These are phyloP conservation scores for Dinomys branickii DNA, from an alignment of 2,113 vertebrate species.

Conservation along the genomic window DNA sequence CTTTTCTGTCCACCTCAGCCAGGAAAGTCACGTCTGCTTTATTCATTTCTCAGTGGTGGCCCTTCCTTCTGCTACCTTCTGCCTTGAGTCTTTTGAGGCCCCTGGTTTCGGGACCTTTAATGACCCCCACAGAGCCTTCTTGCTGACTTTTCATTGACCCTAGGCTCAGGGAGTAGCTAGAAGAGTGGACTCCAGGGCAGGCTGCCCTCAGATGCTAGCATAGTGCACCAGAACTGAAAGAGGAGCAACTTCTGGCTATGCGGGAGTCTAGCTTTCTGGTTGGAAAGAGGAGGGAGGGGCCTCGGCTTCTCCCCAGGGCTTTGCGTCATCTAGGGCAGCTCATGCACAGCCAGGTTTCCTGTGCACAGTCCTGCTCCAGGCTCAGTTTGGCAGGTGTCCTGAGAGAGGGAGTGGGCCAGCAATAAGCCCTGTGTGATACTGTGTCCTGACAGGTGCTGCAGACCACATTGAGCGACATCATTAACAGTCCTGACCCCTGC, in stretches of 20 bases:
- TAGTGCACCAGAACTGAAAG: constrained; percentile 91
- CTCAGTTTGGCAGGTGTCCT: not conserved
- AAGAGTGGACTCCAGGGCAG: constrained; percentile 91
- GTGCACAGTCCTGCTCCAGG: not conserved
- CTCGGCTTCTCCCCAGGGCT: not conserved
- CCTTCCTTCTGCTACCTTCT: not conserved
- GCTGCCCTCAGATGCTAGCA: constrained; percentile 91
- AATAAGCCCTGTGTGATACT: not conserved
- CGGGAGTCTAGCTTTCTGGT: constrained; percentile 90
- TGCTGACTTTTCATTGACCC: not conserved
- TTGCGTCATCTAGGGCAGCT: not conserved
- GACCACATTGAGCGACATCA: constrained; percentile 79
- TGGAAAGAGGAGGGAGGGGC: not conserved
- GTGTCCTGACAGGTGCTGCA: constrained; percentile 88
- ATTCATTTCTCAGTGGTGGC: not conserved
- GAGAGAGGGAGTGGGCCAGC: not conserved
- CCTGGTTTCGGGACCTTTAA: not conserved
- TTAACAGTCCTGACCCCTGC: constrained; percentile 78
- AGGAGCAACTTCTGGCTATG: constrained; percentile 91
- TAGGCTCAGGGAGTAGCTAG: constrained; percentile 92
- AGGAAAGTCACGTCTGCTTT: not conserved
- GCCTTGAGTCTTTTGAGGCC: not conserved
- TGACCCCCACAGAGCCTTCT: not conserved
- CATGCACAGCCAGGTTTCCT: not conserved
- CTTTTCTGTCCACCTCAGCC: not conserved